phyloP scores from a whole-genome alignment of 2,797 vertebrate genomes.

The Diceros bicornis region DNA sequence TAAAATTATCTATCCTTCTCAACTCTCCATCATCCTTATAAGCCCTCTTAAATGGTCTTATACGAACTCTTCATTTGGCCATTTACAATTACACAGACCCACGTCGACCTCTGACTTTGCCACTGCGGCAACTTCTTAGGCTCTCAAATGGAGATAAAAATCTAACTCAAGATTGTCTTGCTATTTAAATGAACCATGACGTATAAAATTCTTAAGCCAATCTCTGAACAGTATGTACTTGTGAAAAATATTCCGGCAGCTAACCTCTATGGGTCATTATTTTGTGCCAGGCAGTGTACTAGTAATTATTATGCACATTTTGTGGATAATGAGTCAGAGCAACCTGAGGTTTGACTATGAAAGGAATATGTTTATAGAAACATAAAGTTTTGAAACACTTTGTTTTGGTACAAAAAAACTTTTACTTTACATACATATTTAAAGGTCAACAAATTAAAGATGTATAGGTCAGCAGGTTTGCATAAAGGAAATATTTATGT shows the following conservation, averaged over 20 bases:
- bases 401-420: not conserved
- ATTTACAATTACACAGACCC: not conserved
- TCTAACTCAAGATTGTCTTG: not conserved
- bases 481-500: not conserved
- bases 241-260: not conserved
- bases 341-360: not conserved
- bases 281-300: not conserved
- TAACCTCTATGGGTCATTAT: not conserved
- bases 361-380: not conserved
- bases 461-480: not conserved
- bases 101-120: not conserved
- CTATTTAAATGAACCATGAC: not conserved
- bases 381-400: not conserved
- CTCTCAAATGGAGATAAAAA: not conserved
- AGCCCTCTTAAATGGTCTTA: not conserved
- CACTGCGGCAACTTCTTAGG: not conserved
- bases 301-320: not conserved
- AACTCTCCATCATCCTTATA: not conserved
- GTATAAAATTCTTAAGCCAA: not conserved
- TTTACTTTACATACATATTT: not conserved
- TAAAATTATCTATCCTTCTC: not conserved
- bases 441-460: not conserved
- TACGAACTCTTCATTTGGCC: not conserved
- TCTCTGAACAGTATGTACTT: not conserved
- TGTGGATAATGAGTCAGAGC: not conserved